Evolutionary conservation across 1,140 invertebrate genomes (phyloP), one percentile per base, ranked within the genome.

Genomic region (Oscheius sp.): DNA sequence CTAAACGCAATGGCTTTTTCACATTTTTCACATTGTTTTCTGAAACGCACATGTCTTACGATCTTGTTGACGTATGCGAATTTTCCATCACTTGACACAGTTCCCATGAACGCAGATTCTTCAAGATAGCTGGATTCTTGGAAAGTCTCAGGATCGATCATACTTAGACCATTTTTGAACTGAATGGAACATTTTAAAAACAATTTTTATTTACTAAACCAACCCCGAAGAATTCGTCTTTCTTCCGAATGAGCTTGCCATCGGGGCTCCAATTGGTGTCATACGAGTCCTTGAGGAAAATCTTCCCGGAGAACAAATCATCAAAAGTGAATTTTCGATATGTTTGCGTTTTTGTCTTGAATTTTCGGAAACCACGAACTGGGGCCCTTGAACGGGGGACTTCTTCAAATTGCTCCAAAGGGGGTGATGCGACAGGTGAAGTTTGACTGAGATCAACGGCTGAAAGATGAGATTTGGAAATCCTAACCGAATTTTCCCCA

Each of bases 281-380:
- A 61, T 68, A 61, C 13, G 3, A 36, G 28, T 68, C 67, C 20
- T 20, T 61, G 4, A 68, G 32, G 23, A 68, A 68, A n/a, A 26
- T 31, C 34, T 68, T 68, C 15, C 67, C 67, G 20, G 70, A 73
- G 32, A 73, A 64, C 10, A 73, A 15, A 18, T 65, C 26, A 28
- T 64, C 61, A 31, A 65, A 65, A 2, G 61, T 65, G 28, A 65
- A 65, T 42, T 65, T 65, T n/a, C 63, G 63, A 65, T 65, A 65
- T 23, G 32, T 65, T 3, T 13, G 63, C 13, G 36, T 20, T 26
- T 65, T 65, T 42, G 32, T 65, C 31, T 38, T 34, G 2, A 23
- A 15, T 34, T 38, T 23, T 3, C 32, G 36, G 35, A 64, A 64
- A 15, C 61, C 10, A 58, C 45, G 38, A 15, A 36, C 52, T 3